These are phyloP conservation scores for Turritopsis rubra DNA, from an alignment of 30 jellyfish, hydroid and myxozoan species.

Conservation along the genomic window DNA sequence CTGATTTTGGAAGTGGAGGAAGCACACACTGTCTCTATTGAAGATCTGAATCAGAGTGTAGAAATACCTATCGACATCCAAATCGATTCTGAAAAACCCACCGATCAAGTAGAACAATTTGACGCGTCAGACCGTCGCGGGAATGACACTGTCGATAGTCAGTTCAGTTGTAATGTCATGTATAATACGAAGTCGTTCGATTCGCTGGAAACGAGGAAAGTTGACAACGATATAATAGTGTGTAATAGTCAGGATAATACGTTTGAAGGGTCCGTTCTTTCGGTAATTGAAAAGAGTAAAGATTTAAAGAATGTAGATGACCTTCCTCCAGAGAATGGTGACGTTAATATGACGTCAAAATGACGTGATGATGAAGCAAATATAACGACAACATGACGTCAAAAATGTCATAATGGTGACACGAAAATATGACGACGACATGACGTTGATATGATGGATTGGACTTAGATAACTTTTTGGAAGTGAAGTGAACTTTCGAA, in stretches of 20 bases:
- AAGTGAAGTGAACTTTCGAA: too few relatives aligned
- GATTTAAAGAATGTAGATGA: neutral
- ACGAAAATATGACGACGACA: too few relatives aligned
- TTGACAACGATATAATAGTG: neutral
- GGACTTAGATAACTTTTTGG: too few relatives aligned
- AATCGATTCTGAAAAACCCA: neutral
- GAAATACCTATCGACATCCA: neutral
- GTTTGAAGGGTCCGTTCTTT: neutral
- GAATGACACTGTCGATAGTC: neutral
- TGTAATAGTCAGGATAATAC: neutral
- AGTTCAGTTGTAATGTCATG: neutral
- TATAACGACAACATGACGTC: too few relatives aligned
- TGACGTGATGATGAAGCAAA: too few relatives aligned
- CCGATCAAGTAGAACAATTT: neutral
- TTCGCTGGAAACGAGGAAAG: neutral
- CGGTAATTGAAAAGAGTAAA: neutral
- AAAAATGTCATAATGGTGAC: too few relatives aligned
- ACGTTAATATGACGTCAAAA: too few relatives aligned
- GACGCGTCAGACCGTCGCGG: neutral
- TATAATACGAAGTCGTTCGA: neutral
- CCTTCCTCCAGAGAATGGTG: too few relatives aligned
- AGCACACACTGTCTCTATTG: neutral
- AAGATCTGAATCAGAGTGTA: neutral
- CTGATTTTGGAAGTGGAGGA: neutral
- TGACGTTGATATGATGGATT: too few relatives aligned